phyloP scores from a whole-genome alignment of 1,140 invertebrate genomes.

The Atta cephalotes region DNA sequence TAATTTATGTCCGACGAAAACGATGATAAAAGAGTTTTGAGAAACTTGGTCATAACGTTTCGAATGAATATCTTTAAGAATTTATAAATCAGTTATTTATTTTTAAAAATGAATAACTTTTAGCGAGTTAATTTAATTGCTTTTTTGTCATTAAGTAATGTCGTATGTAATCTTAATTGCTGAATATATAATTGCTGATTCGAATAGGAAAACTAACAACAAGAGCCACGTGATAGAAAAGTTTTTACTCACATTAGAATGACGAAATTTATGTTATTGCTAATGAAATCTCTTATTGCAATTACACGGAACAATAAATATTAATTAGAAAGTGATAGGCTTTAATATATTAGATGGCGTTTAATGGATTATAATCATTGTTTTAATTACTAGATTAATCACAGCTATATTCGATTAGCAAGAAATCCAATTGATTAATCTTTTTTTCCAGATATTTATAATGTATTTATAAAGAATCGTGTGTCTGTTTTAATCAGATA shows the following conservation, averaged over 20 bases:
- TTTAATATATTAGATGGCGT: slow-evolving; percentile 18
- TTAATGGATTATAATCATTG: slow-evolving; percentile 3
- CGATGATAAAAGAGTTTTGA: neutral
- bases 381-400: neutral
- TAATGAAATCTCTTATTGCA: slow-evolving; percentile 23
- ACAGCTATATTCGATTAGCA: neutral
- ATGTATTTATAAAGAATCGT: neutral
- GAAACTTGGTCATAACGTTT: neutral
- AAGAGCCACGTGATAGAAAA: neutral
- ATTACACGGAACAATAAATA: slow-evolving; percentile 29
- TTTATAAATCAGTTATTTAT: slow-evolving; percentile 27
- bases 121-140: neutral
- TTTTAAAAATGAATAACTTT: neutral
- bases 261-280: neutral
- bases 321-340: slow-evolving; percentile 6
- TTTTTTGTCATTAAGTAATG: neutral
- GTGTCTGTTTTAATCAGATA: slow-evolving; percentile 9
- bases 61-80: neutral
- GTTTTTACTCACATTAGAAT: neutral
- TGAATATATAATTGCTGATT: neutral
- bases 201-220: neutral
- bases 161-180: slow-evolving; percentile 29
- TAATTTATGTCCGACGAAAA: slow-evolving; percentile 6
- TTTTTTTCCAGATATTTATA: neutral
- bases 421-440: neutral